Evolutionary conservation across 2,113 vertebrate species (phyloP).

Genomic region (Conger conger): DNA sequence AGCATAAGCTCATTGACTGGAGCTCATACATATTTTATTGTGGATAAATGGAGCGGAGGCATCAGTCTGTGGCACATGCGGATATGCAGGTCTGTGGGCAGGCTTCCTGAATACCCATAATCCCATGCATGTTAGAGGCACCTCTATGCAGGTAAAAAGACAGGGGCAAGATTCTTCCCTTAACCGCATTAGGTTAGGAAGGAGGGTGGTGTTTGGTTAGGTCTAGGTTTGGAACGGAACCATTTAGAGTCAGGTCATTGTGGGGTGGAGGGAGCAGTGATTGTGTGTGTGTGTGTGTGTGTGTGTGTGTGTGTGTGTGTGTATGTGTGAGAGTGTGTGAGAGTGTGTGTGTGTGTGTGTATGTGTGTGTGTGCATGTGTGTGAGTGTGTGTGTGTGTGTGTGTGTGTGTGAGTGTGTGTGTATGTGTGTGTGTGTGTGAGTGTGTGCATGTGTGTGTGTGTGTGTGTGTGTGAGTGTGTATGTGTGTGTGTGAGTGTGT

Average conservation of each 20-base stretch:
- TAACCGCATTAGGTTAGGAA: not conserved
- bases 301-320: not conserved
- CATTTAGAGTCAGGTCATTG: not conserved
- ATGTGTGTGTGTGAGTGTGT: not conserved
- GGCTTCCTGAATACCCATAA: not conserved
- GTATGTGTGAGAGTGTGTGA: constrained; percentile 34
- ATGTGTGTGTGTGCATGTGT: not conserved
- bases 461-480: constrained; percentile 4
- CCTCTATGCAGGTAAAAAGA: not conserved
- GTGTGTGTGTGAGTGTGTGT: not conserved
- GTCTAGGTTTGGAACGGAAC: too few species aligned
- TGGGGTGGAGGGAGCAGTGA: not conserved
- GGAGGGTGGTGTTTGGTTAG: not conserved
- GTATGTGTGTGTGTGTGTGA: constrained; percentile 4
- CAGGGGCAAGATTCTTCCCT: not conserved
- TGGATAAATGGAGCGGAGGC: constrained; percentile 26
- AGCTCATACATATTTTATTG: constrained; percentile 60
- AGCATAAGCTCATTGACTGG: constrained; percentile 50
- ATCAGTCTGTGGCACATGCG: constrained; percentile 22
- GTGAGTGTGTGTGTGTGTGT: constrained; percentile 11
- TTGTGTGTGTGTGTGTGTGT: not conserved
- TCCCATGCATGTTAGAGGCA: not conserved
- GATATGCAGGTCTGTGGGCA: constrained; percentile 20
- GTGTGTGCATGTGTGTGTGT: constrained; percentile 1
- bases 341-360: constrained; percentile 28